Conservation (phyloP, 2,888 invertebrate genomes). For the Anorthoa munda region DNA sequence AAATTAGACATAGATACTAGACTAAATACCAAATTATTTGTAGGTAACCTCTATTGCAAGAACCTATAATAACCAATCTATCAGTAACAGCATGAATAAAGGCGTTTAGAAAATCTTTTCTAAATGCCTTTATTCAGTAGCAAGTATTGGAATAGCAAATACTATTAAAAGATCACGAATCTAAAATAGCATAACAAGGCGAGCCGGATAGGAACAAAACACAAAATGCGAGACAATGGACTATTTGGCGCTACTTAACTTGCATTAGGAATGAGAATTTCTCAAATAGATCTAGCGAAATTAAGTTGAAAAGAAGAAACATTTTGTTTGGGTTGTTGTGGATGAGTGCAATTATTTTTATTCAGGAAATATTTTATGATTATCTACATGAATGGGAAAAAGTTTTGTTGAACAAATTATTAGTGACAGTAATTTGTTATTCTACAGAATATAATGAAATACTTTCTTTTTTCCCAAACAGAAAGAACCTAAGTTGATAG, state of each 20-base stretch:
- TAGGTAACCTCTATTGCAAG: background rate
- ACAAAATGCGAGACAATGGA: slow-evolving; percentile 79
- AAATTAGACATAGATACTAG: background rate
- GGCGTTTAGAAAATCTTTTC: too few relatives aligned
- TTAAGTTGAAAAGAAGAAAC: slow-evolving; percentile 16
- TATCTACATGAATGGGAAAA: background rate
- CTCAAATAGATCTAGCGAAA: slow-evolving; percentile 44
- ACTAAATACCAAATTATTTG: background rate
- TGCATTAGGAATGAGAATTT: slow-evolving; percentile 61
- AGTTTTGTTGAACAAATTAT: background rate
- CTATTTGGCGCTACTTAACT: slow-evolving; percentile 72
- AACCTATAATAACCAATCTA: slow-evolving; percentile 1
- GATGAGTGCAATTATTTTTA: background rate
- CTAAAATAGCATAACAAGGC: slow-evolving; percentile 82
- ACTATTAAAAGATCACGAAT: slow-evolving; percentile 87
- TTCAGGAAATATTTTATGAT: background rate
- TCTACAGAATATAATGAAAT: background rate
- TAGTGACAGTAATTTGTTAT: background rate
- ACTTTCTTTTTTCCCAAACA: background rate
- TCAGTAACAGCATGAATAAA: background rate
- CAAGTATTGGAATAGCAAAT: slow-evolving; percentile 78
- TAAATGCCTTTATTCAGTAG: slow-evolving; percentile 72
- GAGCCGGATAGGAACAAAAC: slow-evolving; percentile 76
- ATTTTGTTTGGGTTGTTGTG: background rate
- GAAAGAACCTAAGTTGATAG: slow-evolving; percentile 26